phyloP scores from a whole-genome alignment of 2,888 invertebrate species.

The Platyscelio sp. region DNA sequence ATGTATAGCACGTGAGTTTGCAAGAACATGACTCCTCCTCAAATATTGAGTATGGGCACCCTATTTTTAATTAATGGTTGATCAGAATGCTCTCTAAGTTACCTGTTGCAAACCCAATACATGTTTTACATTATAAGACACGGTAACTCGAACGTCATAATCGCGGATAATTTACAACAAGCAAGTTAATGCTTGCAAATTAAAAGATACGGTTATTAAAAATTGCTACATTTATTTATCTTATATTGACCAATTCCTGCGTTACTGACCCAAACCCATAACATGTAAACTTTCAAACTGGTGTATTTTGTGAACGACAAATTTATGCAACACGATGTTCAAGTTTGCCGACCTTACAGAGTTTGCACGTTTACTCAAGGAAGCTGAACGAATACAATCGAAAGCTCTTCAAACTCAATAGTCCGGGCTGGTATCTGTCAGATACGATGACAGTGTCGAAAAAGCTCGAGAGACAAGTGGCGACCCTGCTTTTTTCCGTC shows the following conservation, averaged over 20 bases:
- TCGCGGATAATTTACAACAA: too few relatives aligned
- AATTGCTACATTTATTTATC: not conserved
- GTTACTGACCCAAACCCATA: constrained; percentile 17
- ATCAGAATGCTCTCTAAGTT: constrained; percentile 22
- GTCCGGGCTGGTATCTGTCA: constrained; percentile 14
- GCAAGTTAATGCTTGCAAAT: not conserved
- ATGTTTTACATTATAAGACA: constrained; percentile 49
- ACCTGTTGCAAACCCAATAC: constrained; percentile 35
- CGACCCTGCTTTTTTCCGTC: not conserved
- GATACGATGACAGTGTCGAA: not conserved
- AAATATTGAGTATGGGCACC: constrained; percentile 44
- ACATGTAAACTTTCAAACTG: not conserved
- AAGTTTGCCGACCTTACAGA: not conserved
- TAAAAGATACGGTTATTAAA: not conserved
- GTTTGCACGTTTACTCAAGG: constrained; percentile 11
- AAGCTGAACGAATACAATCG: constrained; percentile 29
- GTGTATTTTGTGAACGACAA: constrained; percentile 13
- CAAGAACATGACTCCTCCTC: constrained; percentile 26
- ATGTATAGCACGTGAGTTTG: constrained; percentile 30
- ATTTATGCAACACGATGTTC: constrained; percentile 37
- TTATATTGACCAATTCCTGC: constrained; percentile 4
- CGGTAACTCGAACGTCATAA: constrained; percentile 43
- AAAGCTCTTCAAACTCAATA: constrained; percentile 36
- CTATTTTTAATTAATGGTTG: constrained; percentile 53
- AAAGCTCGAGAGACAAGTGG: not conserved